phyloP scores from a whole-genome alignment of 2,113 vertebrate genomes.

The Thermophis baileyi region DNA sequence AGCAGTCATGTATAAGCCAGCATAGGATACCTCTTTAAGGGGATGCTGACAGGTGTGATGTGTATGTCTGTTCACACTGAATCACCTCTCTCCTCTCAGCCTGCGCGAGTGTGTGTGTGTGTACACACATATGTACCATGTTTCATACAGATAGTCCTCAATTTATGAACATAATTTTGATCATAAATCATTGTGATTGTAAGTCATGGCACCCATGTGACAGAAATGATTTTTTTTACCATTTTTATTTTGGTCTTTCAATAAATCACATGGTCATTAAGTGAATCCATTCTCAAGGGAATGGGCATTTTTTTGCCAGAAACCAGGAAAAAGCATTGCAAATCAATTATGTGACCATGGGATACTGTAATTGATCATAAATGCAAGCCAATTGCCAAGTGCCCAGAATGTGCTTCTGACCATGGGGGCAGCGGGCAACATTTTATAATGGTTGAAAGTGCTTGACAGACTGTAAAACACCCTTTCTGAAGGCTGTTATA shows the following conservation, averaged over 20 bases:
- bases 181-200: not conserved
- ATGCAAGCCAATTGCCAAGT: not conserved
- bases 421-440: no score
- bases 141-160: not conserved
- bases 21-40: not conserved
- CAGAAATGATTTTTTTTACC: not conserved
- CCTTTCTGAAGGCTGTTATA: not conserved
- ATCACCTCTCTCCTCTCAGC: not conserved
- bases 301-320: not conserved
- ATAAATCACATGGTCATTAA: not conserved
- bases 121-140: not conserved
- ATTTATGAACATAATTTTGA: not conserved
- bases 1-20: not conserved
- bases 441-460: no score
- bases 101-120: no score
- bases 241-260: not conserved
- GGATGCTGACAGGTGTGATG: not conserved
- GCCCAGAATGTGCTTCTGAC: not conserved
- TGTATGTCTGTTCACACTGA: not conserved
- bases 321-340: no score
- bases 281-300: not conserved
- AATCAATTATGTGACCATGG: not conserved
- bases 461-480: not conserved
- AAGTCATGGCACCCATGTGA: not conserved
- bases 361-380: not conserved